Percentiles rank a stretch among this genome's conserved stretches.
Conservation (phyloP, 1,140 invertebrate genomes). For the Monochamus saltuarius region DNA sequence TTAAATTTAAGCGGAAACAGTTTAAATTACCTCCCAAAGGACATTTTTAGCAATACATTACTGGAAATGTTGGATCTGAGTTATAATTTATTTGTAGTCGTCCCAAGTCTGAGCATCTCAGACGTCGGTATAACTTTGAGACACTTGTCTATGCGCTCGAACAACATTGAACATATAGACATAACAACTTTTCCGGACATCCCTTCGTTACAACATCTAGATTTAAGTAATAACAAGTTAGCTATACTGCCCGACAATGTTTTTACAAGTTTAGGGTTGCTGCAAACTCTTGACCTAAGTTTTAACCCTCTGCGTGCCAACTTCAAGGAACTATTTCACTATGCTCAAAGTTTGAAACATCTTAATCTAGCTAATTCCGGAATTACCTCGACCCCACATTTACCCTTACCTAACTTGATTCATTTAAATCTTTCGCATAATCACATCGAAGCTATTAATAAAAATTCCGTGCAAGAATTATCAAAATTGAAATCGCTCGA, state of each 20-base stretch:
- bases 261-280: conserved; percentile 76
- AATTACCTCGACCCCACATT: conserved; percentile 68
- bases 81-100: conserved; percentile 73
- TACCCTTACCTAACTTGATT: conserved; percentile 71
- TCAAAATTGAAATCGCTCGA: conserved; percentile 64
- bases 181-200: conserved; percentile 83
- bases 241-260: conserved; percentile 86
- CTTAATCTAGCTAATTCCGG: conserved; percentile 74
- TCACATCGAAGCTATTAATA: conserved; percentile 63
- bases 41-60: conserved; percentile 77
- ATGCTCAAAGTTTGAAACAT: conserved; percentile 75
- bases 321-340: conserved; percentile 87
- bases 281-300: conserved; percentile 78
- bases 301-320: conserved; percentile 81
- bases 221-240: conserved; percentile 78
- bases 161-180: conserved; percentile 84
- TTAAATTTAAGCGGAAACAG: conserved; percentile 76
- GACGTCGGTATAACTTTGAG: conserved; percentile 75
- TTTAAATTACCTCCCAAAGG: conserved; percentile 72
- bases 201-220: conserved; percentile 74
- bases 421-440: conserved; percentile 76
- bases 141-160: conserved; percentile 75
- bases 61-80: conserved; percentile 79
- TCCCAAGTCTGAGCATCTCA: conserved; percentile 69
- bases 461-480: conserved; percentile 64